These are phyloP conservation scores for Mactromeris polynyma DNA, from an alignment of 2,888 invertebrate genomes.

Conservation along the genomic window DNA sequence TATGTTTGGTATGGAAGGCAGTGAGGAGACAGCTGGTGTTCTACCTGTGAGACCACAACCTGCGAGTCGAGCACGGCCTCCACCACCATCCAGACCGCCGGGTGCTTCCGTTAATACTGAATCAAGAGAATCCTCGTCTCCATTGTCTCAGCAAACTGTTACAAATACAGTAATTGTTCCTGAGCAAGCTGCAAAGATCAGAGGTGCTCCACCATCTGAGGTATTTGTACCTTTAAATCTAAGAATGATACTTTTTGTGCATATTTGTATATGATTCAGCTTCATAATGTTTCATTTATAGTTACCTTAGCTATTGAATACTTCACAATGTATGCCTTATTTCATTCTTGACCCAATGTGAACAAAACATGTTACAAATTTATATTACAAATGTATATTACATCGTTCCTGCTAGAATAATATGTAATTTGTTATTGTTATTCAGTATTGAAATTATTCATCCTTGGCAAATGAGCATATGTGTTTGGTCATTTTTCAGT, in stretches of 20 bases:
- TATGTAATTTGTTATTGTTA: no score
- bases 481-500: background rate
- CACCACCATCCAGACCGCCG: conserved; percentile 33
- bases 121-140: conserved; percentile 37
- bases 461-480: no score
- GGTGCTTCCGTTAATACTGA: background rate
- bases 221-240: conserved; percentile 40
- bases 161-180: conserved; percentile 64
- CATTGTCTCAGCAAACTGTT: conserved; percentile 24
- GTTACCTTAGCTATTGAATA: background rate
- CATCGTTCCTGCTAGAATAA: no score
- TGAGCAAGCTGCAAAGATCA: conserved; percentile 57
- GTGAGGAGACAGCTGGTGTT: conserved; percentile 22
- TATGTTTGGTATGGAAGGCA: conserved; percentile 46
- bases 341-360: no score
- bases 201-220: conserved; percentile 72
- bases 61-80: conserved; percentile 61
- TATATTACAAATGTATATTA: no score
- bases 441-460: no score
- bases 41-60: conserved; percentile 65
- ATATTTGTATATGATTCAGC: background rate
- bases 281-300: background rate
- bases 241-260: background rate
- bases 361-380: no score
- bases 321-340: no score